Percentiles rank a stretch among this genome's conserved stretches.
Evolutionary conservation across 2,888 invertebrate species (phyloP).

Genomic region (Acleris literana): DNA sequence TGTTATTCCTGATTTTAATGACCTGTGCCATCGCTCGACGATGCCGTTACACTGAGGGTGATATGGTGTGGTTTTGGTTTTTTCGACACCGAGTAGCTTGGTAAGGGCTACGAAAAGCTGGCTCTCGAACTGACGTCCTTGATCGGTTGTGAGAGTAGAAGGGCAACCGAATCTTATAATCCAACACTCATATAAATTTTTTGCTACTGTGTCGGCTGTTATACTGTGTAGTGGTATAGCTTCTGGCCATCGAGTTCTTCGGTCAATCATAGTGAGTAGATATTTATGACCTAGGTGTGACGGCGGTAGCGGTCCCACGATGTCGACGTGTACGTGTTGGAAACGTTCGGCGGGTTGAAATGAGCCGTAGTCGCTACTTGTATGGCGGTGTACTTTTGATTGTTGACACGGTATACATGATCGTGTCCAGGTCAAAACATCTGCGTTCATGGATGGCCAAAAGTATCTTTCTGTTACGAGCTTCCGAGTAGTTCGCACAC

Average conservation of each 20-base stretch:
- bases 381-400: constrained; percentile 38
- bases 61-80: constrained; percentile 14
- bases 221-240: constrained; percentile 14
- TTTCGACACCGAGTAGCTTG: not conserved
- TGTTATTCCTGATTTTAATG: too few species aligned
- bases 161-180: constrained; percentile 38
- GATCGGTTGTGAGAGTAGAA: constrained; percentile 26
- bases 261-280: constrained; percentile 38
- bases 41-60: too few species aligned
- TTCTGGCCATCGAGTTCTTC: constrained; percentile 39
- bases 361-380: constrained; percentile 29
- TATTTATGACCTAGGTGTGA: constrained; percentile 38
- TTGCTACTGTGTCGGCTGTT: constrained; percentile 46
- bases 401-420: constrained; percentile 31
- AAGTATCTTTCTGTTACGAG: too few species aligned
- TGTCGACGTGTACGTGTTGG: constrained; percentile 37
- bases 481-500: too few species aligned
- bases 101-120: constrained; percentile 4
- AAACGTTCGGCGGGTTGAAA: constrained; percentile 30
- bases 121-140: constrained; percentile 38
- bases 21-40: too few species aligned
- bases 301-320: constrained; percentile 36
- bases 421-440: too few species aligned
- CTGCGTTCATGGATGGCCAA: too few species aligned
- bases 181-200: constrained; percentile 38